These are phyloP conservation scores for Sitodiplosis mosellana DNA, from an alignment of 1,140 invertebrate species.

Conservation along the genomic window DNA sequence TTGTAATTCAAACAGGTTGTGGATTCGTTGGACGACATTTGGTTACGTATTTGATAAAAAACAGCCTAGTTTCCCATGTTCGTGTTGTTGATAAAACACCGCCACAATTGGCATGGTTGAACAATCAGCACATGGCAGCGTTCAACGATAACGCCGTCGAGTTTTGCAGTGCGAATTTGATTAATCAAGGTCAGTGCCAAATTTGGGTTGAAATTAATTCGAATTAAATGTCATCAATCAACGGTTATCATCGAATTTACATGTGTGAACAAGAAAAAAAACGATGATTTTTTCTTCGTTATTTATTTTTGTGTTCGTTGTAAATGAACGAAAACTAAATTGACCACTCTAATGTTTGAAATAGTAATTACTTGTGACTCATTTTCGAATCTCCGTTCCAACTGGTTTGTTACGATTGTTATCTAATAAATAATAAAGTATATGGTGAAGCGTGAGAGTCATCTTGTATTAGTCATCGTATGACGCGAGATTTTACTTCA, in stretches of 20 bases:
- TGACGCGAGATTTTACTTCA: background rate
- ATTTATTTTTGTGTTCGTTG: too few relatives aligned
- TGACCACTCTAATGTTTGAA: too few relatives aligned
- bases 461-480: background rate
- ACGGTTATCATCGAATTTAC: too few relatives aligned
- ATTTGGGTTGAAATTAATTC: background rate
- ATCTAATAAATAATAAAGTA: background rate
- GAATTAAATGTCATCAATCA: too few relatives aligned
- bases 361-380: too few relatives aligned
- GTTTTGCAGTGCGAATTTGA: conserved; percentile 79
- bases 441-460: too few relatives aligned
- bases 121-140: conserved; percentile 44
- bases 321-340: too few relatives aligned
- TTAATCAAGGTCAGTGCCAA: conserved; percentile 54
- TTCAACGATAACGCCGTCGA: conserved; percentile 61
- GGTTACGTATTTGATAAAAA: conserved; percentile 58
- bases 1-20: conserved; percentile 49
- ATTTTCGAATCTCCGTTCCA: too few relatives aligned
- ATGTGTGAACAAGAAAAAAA: too few relatives aligned
- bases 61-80: conserved; percentile 54
- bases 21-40: conserved; percentile 83
- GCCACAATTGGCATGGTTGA: conserved; percentile 78
- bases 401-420: background rate
- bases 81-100: conserved; percentile 82
- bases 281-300: too few relatives aligned